Evolutionary conservation across 2,113 vertebrate species (phyloP).

Genomic region (Spea multiplicata): DNA sequence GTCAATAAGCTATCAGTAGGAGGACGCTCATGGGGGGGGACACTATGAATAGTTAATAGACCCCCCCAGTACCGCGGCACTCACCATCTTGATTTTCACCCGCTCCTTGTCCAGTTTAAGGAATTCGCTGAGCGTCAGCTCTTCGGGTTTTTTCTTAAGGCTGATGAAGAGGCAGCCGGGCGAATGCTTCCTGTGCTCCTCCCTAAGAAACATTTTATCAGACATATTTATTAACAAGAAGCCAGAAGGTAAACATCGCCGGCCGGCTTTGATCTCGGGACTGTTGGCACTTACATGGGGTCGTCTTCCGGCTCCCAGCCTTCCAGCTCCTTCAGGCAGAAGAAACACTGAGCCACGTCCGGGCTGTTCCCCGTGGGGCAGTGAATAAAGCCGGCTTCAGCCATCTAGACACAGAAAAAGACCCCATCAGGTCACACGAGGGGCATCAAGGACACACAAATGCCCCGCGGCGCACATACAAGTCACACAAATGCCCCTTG

Average conservation of each 20-base stretch:
- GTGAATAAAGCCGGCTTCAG: slow-evolving; percentile 87
- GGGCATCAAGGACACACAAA: background rate
- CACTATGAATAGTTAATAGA: background rate
- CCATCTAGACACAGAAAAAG: slow-evolving; percentile 71
- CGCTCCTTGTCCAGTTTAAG: slow-evolving; percentile 78
- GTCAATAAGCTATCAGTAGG: too few relatives aligned
- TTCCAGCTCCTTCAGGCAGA: slow-evolving; percentile 91
- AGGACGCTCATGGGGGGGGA: too few relatives aligned
- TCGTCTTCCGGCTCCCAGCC: slow-evolving; percentile 93
- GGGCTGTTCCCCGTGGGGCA: slow-evolving; percentile 86
- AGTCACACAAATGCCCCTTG: too few relatives aligned
- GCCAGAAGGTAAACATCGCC: too few relatives aligned
- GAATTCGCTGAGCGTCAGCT: slow-evolving; percentile 76
- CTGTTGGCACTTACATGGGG: slow-evolving; percentile 74
- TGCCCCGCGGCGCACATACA: too few relatives aligned
- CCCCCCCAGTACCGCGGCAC: slow-evolving; percentile 47
- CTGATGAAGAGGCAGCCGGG: slow-evolving; percentile 75
- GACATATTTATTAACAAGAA: background rate
- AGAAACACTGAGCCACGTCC: slow-evolving; percentile 88
- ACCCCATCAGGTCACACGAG: too few relatives aligned
- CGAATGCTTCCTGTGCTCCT: slow-evolving; percentile 85
- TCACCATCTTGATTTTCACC: slow-evolving; percentile 66
- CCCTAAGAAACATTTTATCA: slow-evolving; percentile 56
- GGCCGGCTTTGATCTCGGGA: background rate
- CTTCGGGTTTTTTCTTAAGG: slow-evolving; percentile 73